Evolutionary conservation across 2,888 invertebrate genomes (phyloP), one percentile per base, ranked within the genome.

Genomic region (Cyaniris semiargus): DNA sequence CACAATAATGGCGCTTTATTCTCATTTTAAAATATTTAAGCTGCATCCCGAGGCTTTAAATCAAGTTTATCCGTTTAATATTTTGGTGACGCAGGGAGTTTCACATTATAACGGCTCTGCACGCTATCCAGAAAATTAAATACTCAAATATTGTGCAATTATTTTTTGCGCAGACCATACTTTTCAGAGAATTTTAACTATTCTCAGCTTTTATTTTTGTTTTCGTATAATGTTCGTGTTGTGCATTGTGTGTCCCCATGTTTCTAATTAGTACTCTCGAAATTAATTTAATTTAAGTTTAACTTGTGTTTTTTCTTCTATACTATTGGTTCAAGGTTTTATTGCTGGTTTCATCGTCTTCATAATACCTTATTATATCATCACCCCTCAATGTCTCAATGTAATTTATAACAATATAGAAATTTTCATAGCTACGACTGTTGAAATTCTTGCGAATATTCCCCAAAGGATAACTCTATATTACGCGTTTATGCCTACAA

Each of bases 1-100:
- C 53, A 74, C 74, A 74, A 48, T 53, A 74, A 74, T 74, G 53
- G 44, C 53, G 48, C 44, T 74, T 53, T 74, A 27, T 74, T 27
- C 74, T 23, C 27, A 18, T 74, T 74, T 74, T 53, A 74, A 74
- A 74, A 74, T 74, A 74, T 74, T 74, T 74, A 74, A 74, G 74
- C 74, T 74, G 74, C 74, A 74, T 48, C 23, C 23, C 23, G 18
- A 15, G 31, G 53, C 74, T 18, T 74, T 74, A 74, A 74, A 74
- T 74, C 74, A 53, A 74, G 53, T 74, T 74, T 74, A 74, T 74
- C 74, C 48, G 27, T 74, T 74, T 74, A 44, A 74, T 74, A 74
- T 74, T 74, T 74, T 27, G 74, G 74, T 74, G 74, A 74, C 27
- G 53, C 74, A 44, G 44, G 48, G 53, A 74, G 48, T 74, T 74